Evolutionary conservation across 2,888 invertebrate species (phyloP), one percentile per base, ranked within the genome.

Genomic region (Lycocerus yunnanus): DNA sequence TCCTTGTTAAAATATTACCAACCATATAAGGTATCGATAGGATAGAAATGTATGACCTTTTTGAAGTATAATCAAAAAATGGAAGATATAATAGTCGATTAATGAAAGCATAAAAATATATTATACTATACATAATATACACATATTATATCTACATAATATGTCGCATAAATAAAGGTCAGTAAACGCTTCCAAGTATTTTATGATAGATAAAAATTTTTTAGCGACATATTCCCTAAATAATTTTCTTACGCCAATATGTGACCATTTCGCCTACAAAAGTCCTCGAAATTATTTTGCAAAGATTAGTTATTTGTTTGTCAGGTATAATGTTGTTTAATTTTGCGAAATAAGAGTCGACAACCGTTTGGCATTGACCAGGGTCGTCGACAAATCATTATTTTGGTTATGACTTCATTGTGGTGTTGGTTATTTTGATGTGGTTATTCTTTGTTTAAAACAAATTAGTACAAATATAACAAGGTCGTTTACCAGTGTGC

Each of bases 301-400:
- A 66, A 15, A 71, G 71, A 71, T 73, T 60, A 65, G 27, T 75
- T 68, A 69, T 66, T 77, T 76, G 74, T 76, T 78, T 72, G 77
- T 78, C 76, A 75, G 77, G 77, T 75, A 75, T 63, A 60, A 63
- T 75, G 66, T 73, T 78, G 77, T 73, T 78, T 77, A 78, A 78
- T 79, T 79, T 79, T 74, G 73, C 86, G 89, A 89, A 73, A 73
- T 65, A 88, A 89, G 89, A 87, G 89, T 89, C 84, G 89, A 89
- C 84, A 89, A 89, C 86, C 82, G 81, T 78, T 81, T 82, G 79
- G 80, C 80, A 77, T 80, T 77, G 80, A 88, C 88, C 83, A 86
- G 87, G 85, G 79, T 79, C 88, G 86, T 69, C 79, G 84, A 77
- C 79, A 77, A 78, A 79, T 79, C 76, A 78, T 78, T 78, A 76